A percentile compares a stretch with the other conserved stretches of the same genome.
These are phyloP conservation scores for Scytalopus superciliaris DNA, from an alignment of 2,113 vertebrate genomes.

Conservation along the genomic window DNA sequence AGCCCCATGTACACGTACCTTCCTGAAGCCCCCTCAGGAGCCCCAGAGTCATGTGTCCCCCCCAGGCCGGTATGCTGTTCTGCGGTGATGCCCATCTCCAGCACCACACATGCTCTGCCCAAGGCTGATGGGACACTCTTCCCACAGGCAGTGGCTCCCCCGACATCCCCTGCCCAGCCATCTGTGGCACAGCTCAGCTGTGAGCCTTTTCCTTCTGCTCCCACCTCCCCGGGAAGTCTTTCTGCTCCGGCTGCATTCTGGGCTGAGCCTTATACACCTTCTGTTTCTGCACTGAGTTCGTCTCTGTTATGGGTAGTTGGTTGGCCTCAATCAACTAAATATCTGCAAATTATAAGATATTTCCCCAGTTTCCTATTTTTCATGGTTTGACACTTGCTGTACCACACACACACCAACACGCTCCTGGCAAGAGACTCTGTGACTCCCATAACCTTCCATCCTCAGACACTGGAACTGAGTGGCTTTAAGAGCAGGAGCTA, in stretches of 20 bases:
- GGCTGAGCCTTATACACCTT: background rate
- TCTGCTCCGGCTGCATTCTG: rapidly evolving
- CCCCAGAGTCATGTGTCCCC: rapidly evolving
- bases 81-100: rapidly evolving
- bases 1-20: rapidly evolving
- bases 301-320: background rate
- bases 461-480: background rate
- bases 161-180: background rate
- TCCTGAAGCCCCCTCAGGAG: background rate
- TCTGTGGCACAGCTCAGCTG: background rate
- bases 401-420: background rate
- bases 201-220: background rate
- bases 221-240: background rate
- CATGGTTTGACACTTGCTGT: rapidly evolving
- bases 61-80: rapidly evolving
- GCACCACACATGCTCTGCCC: rapidly evolving
- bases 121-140: background rate
- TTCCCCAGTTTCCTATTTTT: background rate
- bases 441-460: rapidly evolving
- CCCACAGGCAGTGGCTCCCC: background rate
- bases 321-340: rapidly evolving
- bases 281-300: background rate
- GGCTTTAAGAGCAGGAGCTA: background rate
- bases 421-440: background rate
- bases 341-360: background rate